Evolutionary conservation across 2,113 vertebrate genomes (phyloP), one percentile per base, ranked within the genome.

Genomic region (Nansenia antarctica): DNA sequence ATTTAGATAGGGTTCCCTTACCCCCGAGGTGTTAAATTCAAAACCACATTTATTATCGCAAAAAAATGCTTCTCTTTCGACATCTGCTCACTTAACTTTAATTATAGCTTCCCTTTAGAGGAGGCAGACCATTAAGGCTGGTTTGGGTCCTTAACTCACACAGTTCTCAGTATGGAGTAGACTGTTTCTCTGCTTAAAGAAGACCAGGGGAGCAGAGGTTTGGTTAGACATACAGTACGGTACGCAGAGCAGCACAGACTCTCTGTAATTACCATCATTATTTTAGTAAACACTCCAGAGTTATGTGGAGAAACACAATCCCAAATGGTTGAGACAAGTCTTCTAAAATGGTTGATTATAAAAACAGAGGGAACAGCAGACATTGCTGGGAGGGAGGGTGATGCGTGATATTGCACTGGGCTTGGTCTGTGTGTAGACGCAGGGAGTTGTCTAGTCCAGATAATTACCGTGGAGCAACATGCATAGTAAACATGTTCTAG

Each of bases 31-130:
- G 90, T 88, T 91, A 81, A 91, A 91, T 90, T 90, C 86, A 91
- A 92, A 91, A 90, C 89, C 88, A 67, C 87, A 82, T 90, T 91
- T 89, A 88, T 88, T 87, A 90, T 82, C 66, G 78, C n/a, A 85
- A 84, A 55, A 82, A 80, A 80, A 77, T 71, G 83, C 87, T 86
- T 90, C 88, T 89, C 88, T 91, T 87, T 89, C 83, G 77, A 87
- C 88, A 84, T 92, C 88, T 91, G 91, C 88, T 90, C 90, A 89
- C 85, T 91, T 91, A 85, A 87, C 85, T 80, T 91, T 91, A 91
- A 91, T 92, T 90, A 91, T 85, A 85, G 89, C 82, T 84, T 88
- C 79, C 82, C 79, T 76, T 81, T 74, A 83, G 78, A 30, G 67
- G 69, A 71, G 73, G 73, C 67, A 79, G 74, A 78, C 86, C 82